phyloP scores from a whole-genome alignment of 1,140 invertebrate species.

The Lysiphlebus fabarum region DNA sequence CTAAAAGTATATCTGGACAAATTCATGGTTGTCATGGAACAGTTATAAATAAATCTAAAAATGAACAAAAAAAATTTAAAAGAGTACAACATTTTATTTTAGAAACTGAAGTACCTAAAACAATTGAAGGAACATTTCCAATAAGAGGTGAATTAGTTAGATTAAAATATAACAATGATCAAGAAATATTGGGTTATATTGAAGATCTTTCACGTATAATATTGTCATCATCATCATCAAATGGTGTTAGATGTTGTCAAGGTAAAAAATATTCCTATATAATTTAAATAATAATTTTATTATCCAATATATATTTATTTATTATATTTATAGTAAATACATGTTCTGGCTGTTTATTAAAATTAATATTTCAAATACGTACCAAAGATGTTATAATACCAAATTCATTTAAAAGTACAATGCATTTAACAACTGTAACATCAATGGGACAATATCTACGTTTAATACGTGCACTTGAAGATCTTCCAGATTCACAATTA shows the following conservation, averaged over 20 bases:
- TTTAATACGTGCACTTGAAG: neutral
- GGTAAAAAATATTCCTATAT: too few relatives aligned
- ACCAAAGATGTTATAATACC: too few relatives aligned
- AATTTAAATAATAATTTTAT: too few relatives aligned
- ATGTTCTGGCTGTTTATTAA: neutral
- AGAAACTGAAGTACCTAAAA: neutral
- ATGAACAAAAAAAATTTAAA: neutral
- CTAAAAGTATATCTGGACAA: too few relatives aligned
- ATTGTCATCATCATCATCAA: neutral
- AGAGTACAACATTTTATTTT: neutral
- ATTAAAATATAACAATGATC: neutral
- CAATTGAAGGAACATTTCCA: neutral
- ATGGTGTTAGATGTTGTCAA: too few relatives aligned
- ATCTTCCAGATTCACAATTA: neutral
- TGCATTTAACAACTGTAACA: neutral
- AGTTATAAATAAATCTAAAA: too few relatives aligned
- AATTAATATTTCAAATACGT: neutral
- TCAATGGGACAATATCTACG: neutral
- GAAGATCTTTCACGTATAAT: neutral
- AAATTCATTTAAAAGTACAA: neutral
- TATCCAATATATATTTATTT: too few relatives aligned
- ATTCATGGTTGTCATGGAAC: too few relatives aligned
- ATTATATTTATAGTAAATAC: neutral
- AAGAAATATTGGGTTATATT: conserved; percentile 4
- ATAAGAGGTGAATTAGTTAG: conserved; percentile 2